Base-by-base conservation (phyloP, 1,140 invertebrate genomes). In the Camponotus pennsylvanicus region DNA sequence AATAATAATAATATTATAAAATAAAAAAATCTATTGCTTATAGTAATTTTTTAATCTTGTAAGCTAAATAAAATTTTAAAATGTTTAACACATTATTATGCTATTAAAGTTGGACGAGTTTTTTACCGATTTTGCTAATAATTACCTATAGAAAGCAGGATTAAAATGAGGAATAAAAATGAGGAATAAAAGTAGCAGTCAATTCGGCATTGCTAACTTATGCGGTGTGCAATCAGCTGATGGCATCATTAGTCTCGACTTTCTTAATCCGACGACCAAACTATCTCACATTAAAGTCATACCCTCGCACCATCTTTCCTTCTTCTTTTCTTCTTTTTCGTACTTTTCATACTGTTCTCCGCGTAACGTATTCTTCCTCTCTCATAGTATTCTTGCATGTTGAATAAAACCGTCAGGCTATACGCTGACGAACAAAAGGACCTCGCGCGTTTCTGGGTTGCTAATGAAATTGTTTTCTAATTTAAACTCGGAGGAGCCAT, bases 391-490 rank as follows among this genome's bases (percentile, higher is more conserved):
- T 75, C 66, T 89, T 66, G 42, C 76, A 70, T 64, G 85, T 49
- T 45, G 79, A 85, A 84, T 88, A 87, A 86, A 89, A 85, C 67
- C 42, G 67, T 70, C 83, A 59, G 59, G 55, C 76, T 55, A 37
- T 80, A 70, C 69, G 34, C 11, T 27, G 59, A 86, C 78, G 83
- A 85, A 90, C 87, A 91, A 90, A 83, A 86, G 63, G 67, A 66
- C 11, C 40, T 64, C 21, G 42, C 63, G 63, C 42, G 37, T 61
- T 75, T 27, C 63, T 85, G 64, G 42, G 52, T 52, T 85, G 78
- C 90, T 89, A 87, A 91, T 88, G 90, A 91, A 91, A 91, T 91
- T 91, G 90, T 91, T 90, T 89, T 75, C 88, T 86, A 91, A 91
- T 91, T 91, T 86, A 76, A 63, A 82, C n/a, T 66, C 86, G 63